Percentiles rank a stretch among this genome's conserved stretches.
These are phyloP conservation scores for Drosophila kokeensis DNA, from an alignment of 2,888 invertebrate species.

Conservation along the genomic window DNA sequence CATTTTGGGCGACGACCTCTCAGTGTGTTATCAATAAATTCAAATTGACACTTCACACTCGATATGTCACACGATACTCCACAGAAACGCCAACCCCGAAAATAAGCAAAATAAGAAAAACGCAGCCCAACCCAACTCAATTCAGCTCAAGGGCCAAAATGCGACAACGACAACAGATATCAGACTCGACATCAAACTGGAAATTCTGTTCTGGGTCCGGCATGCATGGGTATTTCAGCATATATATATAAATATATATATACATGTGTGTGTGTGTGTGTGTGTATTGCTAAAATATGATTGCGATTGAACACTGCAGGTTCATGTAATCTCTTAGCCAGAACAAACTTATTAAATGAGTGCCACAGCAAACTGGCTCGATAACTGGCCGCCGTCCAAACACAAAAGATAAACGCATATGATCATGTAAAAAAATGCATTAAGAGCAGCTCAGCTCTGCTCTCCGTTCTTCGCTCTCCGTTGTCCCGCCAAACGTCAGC, in stretches of 20 bases:
- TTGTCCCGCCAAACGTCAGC: conserved; percentile 13
- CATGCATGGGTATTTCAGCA: conserved; percentile 13
- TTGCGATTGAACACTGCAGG: conserved; percentile 83
- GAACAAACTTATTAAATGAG: conserved; percentile 79
- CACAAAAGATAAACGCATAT: conserved; percentile 80
- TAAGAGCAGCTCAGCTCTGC: conserved; percentile 51
- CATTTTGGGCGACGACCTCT: conserved; percentile 65
- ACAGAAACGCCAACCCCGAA: conserved; percentile 15
- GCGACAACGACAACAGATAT: conserved; percentile 70
- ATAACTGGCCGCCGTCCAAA: conserved; percentile 72
- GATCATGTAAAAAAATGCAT: conserved; percentile 82
- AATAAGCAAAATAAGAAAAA: conserved; percentile 11
- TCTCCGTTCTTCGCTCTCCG: background rate
- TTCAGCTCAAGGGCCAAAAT: conserved; percentile 53
- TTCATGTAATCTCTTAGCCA: conserved; percentile 84
- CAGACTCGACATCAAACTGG: conserved; percentile 50
- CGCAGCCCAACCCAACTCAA: conserved; percentile 46
- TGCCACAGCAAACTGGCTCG: conserved; percentile 77
- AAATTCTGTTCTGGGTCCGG: conserved; percentile 19
- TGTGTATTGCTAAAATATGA: conserved; percentile 68
- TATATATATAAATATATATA: background rate
- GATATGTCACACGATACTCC: conserved; percentile 84
- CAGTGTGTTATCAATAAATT: conserved; percentile 84
- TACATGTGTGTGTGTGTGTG: conserved; percentile 2
- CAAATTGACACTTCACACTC: conserved; percentile 84